These are phyloP conservation scores for Eretmochelys imbricata DNA, from an alignment of 2,113 vertebrate species.

Conservation along the genomic window DNA sequence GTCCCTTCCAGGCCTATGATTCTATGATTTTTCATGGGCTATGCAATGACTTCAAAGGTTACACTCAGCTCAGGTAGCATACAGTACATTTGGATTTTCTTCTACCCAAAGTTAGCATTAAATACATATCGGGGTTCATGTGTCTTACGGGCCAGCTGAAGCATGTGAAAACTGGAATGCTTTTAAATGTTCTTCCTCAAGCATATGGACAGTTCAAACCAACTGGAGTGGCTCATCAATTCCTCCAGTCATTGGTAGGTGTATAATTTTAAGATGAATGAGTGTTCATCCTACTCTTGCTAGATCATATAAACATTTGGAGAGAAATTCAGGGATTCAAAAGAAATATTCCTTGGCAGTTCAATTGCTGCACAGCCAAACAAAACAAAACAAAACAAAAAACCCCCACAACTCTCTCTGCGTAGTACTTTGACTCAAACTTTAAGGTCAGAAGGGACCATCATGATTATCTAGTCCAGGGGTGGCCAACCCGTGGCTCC, in stretches of 20 bases:
- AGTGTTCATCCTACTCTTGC: not conserved
- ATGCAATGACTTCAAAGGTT: conserved; percentile 3
- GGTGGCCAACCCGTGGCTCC: too few species aligned
- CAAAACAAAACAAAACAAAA: not conserved
- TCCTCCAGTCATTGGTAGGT: not conserved
- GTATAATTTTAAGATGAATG: not conserved
- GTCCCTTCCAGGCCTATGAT: too few species aligned
- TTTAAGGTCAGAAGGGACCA: not conserved
- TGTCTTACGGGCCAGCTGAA: not conserved
- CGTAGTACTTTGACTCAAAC: not conserved
- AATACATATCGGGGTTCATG: not conserved
- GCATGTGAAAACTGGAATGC: not conserved
- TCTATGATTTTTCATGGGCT: not conserved
- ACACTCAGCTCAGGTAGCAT: not conserved
- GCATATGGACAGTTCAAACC: too few species aligned
- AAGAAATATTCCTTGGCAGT: not conserved
- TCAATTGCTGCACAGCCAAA: not conserved
- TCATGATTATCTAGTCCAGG: not conserved
- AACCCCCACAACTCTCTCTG: not conserved
- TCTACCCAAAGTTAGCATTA: not conserved
- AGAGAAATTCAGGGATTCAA: not conserved
- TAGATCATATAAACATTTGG: not conserved
- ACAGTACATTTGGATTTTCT: not conserved
- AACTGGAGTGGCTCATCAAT: too few species aligned
- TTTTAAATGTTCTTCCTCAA: not conserved